Percentiles rank a stretch among this genome's conserved stretches.
phyloP scores from a whole-genome alignment of 2,797 vertebrate species.

The Tokudaia tokunoshimensis region DNA sequence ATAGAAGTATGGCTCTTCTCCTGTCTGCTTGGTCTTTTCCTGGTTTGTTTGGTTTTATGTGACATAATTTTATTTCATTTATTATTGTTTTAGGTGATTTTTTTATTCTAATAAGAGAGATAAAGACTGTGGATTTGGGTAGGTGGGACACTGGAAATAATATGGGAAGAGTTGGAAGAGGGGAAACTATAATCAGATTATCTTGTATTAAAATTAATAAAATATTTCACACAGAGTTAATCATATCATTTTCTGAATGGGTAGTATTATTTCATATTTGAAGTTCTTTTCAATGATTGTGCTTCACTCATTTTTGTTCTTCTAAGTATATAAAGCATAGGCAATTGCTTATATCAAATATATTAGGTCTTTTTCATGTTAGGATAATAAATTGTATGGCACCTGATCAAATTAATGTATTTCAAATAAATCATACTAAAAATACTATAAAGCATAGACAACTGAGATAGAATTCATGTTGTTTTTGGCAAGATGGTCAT shows the following conservation, averaged over 20 bases:
- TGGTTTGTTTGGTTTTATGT: neutral
- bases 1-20: neutral
- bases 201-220: neutral
- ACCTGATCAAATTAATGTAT: neutral
- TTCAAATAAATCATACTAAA: neutral
- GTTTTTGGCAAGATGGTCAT: no score
- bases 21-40: neutral
- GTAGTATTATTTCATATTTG: neutral
- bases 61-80: neutral
- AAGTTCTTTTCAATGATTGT: neutral
- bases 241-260: no score
- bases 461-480: neutral
- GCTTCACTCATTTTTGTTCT: neutral
- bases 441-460: neutral
- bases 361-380: neutral
- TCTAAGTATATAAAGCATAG: neutral
- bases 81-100: neutral
- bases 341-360: neutral
- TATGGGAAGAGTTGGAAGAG: neutral
- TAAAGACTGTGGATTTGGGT: neutral
- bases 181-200: neutral
- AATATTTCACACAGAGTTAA: neutral
- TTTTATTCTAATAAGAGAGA: neutral
- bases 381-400: neutral
- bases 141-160: neutral